Percentiles rank a stretch among this genome's conserved stretches.
Conservation (phyloP, 2,797 vertebrate genomes). For the Epinephelus malabaricus region DNA sequence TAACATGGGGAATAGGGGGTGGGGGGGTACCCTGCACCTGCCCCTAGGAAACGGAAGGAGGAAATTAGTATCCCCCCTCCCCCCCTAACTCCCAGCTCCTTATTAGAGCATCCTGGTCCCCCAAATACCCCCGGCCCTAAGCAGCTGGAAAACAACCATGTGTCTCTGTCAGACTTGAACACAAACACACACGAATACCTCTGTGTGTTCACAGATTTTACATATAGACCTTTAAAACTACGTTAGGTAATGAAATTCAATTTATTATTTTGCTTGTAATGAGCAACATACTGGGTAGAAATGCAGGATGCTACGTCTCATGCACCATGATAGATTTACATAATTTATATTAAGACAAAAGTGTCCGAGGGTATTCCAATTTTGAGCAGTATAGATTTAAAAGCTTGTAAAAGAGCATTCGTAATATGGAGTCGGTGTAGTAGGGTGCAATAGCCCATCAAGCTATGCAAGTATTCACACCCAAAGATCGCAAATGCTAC, state of each 20-base stretch:
- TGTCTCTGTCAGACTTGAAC: constrained; percentile 11
- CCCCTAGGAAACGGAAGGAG: constrained; percentile 75
- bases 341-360: neutral
- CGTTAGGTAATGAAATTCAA: neutral
- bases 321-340: neutral
- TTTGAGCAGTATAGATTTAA: neutral
- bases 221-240: neutral
- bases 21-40: constrained; percentile 77
- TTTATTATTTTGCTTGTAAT: neutral
- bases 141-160: constrained; percentile 68
- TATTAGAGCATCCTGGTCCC: neutral
- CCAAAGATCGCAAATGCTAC: no score
- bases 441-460: no score
- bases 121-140: constrained; percentile 39
- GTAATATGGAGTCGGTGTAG: no score
- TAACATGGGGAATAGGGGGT: constrained; percentile 4
- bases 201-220: neutral
- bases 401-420: no score
- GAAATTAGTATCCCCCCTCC: constrained; percentile 68
- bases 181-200: neutral
- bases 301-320: neutral
- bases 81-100: neutral
- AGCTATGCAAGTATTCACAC: no score
- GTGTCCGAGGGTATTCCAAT: neutral
- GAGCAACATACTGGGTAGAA: neutral